phyloP scores from a whole-genome alignment of 2,113 vertebrate genomes.

The Gymnobelideus leadbeateri region DNA sequence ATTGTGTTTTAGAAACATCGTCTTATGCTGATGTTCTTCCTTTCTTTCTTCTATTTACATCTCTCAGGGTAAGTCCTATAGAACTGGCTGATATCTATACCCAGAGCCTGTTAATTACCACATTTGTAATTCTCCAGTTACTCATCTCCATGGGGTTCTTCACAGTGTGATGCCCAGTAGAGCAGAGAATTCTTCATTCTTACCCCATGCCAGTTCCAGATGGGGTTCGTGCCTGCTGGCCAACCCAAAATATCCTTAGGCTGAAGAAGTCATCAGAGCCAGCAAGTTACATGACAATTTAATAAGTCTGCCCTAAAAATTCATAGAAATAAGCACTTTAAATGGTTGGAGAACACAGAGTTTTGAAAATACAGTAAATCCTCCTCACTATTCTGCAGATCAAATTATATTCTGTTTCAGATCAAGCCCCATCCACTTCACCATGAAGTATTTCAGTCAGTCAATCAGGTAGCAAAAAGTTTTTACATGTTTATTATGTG shows the following conservation, averaged over 20 bases:
- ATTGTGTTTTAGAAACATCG: slow-evolving; percentile 45
- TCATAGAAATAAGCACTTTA: neutral
- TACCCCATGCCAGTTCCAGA: neutral
- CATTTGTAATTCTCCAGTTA: slow-evolving; percentile 38
- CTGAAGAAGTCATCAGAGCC: neutral
- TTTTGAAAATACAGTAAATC: neutral
- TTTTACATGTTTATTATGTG: neutral
- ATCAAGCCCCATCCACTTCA: neutral
- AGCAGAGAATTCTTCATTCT: neutral
- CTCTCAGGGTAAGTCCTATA: slow-evolving; percentile 30
- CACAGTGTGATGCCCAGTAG: neutral
- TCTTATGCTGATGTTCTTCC: slow-evolving; percentile 52
- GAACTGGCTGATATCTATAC: slow-evolving; percentile 44
- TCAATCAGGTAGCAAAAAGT: neutral
- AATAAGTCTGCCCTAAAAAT: neutral
- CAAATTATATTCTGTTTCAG: neutral
- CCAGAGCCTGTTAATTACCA: slow-evolving; percentile 31
- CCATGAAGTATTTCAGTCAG: neutral
- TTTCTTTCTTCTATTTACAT: slow-evolving; percentile 21
- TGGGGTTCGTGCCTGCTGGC: neutral
- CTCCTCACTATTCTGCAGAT: neutral
- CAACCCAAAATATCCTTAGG: neutral
- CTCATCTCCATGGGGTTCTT: neutral
- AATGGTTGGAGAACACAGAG: neutral
- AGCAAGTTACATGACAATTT: neutral